These are phyloP conservation scores for Hirtodrosophila trivittata DNA, from an alignment of 2,888 invertebrate species.

Conservation along the genomic window DNA sequence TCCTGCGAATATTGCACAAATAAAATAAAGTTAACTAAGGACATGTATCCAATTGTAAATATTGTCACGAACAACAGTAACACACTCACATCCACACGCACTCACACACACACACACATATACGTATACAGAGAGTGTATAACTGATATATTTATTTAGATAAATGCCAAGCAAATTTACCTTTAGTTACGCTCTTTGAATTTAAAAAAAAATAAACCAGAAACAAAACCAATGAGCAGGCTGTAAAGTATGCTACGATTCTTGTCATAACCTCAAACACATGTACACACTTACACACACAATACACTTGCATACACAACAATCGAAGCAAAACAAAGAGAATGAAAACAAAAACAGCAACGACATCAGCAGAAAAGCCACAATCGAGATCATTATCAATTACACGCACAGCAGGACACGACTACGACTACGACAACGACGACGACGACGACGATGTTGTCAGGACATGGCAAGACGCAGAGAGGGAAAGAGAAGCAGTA, in stretches of 20 bases:
- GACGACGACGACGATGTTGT: background rate
- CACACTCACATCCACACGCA: constrained; percentile 14
- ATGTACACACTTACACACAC: constrained; percentile 1
- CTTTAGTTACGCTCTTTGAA: constrained; percentile 63
- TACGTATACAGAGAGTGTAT: background rate
- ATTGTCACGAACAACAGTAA: constrained; percentile 56
- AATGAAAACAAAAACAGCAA: constrained; percentile 38
- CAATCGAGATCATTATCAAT: constrained; percentile 81
- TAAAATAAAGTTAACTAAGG: constrained; percentile 68
- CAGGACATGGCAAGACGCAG: constrained; percentile 29
- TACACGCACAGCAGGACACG: constrained; percentile 79
- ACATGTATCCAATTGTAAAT: constrained; percentile 61
- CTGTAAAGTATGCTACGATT: constrained; percentile 57
- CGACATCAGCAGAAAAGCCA: constrained; percentile 64
- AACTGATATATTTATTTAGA: constrained; percentile 14
- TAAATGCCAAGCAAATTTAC: constrained; percentile 53
- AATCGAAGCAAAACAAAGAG: constrained; percentile 45
- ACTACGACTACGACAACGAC: background rate
- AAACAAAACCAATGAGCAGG: constrained; percentile 20
- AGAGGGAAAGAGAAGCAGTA: constrained; percentile 25
- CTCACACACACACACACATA: constrained; percentile 11
- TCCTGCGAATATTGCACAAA: constrained; percentile 51
- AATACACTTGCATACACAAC: constrained; percentile 11
- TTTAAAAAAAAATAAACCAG: constrained; percentile 44
- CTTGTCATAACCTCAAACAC: constrained; percentile 52